A percentile compares a stretch with the other conserved stretches of the same genome.
Conservation (phyloP, 1,140 invertebrate genomes). For the Brachionus paranguensis region DNA sequence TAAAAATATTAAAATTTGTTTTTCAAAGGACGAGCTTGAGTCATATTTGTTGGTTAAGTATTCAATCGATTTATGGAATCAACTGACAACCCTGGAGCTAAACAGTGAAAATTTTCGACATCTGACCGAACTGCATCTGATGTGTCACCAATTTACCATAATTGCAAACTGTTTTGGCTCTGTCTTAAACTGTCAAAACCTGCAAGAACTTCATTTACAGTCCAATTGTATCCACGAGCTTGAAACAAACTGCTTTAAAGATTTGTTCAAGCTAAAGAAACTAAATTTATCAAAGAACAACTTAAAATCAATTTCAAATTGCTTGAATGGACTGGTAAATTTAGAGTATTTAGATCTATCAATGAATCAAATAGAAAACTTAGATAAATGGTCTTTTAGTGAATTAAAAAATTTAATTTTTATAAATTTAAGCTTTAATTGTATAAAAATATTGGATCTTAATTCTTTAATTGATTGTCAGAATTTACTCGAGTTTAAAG, state of each 20-base stretch:
- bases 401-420: not conserved
- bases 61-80: slow-evolving; percentile 14
- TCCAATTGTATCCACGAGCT: not conserved
- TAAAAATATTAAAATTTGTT: not conserved
- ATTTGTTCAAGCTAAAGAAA: not conserved
- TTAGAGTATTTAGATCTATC: not conserved
- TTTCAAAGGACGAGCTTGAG: not conserved
- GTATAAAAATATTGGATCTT: not conserved
- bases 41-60: not conserved
- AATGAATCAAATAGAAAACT: slow-evolving; percentile 1
- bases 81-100: not conserved
- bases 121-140: not conserved
- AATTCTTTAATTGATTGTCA: not conserved
- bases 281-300: not conserved
- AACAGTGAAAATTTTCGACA: not conserved
- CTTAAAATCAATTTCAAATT: not conserved
- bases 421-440: slow-evolving; percentile 2
- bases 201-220: not conserved
- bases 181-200: not conserved
- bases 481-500: not conserved
- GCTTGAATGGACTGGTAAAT: not conserved
- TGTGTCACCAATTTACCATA: not conserved
- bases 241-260: not conserved
- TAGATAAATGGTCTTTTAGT: not conserved
- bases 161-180: not conserved